A percentile compares a stretch with the other conserved stretches of the same genome.
These are phyloP conservation scores for Tribolium castaneum DNA, from an alignment of 1,140 invertebrate species.

Conservation along the genomic window DNA sequence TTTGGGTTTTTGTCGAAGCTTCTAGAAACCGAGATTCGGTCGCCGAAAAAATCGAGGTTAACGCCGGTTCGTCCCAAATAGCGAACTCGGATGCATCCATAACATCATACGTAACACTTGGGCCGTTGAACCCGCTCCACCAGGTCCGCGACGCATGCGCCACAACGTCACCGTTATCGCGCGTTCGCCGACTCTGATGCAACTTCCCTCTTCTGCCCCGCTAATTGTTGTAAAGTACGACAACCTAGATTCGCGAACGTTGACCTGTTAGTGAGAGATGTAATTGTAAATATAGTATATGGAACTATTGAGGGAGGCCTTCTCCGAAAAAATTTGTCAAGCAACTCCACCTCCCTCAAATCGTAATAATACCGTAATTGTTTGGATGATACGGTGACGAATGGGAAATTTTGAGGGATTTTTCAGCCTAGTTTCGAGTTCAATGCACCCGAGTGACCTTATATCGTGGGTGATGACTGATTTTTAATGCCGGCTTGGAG, in stretches of 20 bases:
- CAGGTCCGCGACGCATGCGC: constrained; percentile 48
- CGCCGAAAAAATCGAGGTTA: constrained; percentile 45
- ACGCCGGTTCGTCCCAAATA: constrained; percentile 51
- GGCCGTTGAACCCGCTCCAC: constrained; percentile 48
- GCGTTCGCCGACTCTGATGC: constrained; percentile 20
- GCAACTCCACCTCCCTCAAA: background rate
- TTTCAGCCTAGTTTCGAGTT: constrained; percentile 41
- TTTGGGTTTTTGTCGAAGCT: background rate
- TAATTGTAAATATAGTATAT: background rate
- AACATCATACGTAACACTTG: constrained; percentile 13
- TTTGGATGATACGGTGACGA: background rate
- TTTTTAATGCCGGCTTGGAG: constrained; percentile 21
- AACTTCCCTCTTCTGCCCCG: constrained; percentile 38
- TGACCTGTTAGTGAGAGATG: constrained; percentile 47
- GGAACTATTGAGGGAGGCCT: background rate
- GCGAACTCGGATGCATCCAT: constrained; percentile 47
- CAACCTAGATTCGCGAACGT: constrained; percentile 57
- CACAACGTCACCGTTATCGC: constrained; percentile 52
- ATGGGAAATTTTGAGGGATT: background rate
- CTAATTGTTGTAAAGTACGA: constrained; percentile 54
- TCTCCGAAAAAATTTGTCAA: background rate
- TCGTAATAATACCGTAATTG: background rate
- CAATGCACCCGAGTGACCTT: constrained; percentile 51
- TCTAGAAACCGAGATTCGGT: background rate
- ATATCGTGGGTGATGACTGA: constrained; percentile 46